phyloP scores from a whole-genome alignment of 2,113 vertebrate species.

The Sceloporus undulatus region DNA sequence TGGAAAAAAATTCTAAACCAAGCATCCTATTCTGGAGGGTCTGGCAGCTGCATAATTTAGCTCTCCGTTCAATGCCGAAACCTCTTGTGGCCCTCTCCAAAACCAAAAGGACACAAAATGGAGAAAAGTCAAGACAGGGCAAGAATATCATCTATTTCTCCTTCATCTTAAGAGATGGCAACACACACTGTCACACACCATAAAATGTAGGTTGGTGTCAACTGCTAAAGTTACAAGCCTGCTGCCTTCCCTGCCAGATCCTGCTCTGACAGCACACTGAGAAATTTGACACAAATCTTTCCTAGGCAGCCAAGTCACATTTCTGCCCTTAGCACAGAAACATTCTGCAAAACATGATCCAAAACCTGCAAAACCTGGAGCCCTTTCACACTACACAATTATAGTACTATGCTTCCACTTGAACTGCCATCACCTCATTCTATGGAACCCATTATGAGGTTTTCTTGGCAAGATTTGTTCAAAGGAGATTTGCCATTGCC shows the following conservation, averaged over 20 bases:
- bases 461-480: no score
- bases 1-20: slow-evolving; percentile 80
- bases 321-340: slow-evolving; percentile 68
- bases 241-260: not conserved
- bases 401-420: no score
- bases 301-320: slow-evolving; percentile 68
- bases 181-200: slow-evolving; percentile 67
- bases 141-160: slow-evolving; percentile 60
- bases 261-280: slow-evolving; percentile 19
- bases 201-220: slow-evolving; percentile 46
- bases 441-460: no score
- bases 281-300: slow-evolving; percentile 73
- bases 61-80: slow-evolving; percentile 69
- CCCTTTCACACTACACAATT: no score
- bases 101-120: slow-evolving; percentile 72
- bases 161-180: slow-evolving; percentile 49
- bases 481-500: no score
- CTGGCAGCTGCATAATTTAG: slow-evolving; percentile 83
- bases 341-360: not conserved
- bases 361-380: no score
- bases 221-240: not conserved
- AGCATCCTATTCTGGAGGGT: slow-evolving; percentile 82
- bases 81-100: slow-evolving; percentile 79
- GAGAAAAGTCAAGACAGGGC: slow-evolving; percentile 74
- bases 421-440: no score